These are phyloP conservation scores for Phymorhynchus buccinoides DNA, from an alignment of 1,140 invertebrate species.

Conservation along the genomic window DNA sequence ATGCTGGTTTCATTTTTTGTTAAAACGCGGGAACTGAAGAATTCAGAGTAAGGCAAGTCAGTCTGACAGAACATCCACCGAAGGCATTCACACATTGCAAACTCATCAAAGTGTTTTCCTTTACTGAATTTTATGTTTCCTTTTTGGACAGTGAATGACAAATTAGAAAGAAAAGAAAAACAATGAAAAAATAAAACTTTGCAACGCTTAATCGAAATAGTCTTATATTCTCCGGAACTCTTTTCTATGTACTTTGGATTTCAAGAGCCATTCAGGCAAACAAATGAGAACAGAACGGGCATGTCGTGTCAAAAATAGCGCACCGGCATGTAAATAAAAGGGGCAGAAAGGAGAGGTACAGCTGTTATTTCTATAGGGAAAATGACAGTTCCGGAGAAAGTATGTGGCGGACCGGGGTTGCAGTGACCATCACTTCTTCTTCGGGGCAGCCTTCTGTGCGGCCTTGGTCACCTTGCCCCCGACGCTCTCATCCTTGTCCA, in stretches of 20 bases:
- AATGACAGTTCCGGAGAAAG: not conserved
- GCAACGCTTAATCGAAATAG: no score
- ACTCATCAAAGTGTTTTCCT: no score
- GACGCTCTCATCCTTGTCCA: slow-evolving; percentile 78
- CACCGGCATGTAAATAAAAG: slow-evolving; percentile 48
- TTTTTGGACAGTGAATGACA: not conserved
- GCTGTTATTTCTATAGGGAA: not conserved
- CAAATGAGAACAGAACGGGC: slow-evolving; percentile 64
- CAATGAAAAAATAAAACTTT: not conserved
- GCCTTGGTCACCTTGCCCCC: slow-evolving; percentile 98
- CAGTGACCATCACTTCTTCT: slow-evolving; percentile 62
- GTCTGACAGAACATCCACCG: no score
- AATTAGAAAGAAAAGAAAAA: no score
- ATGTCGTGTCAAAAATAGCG: slow-evolving; percentile 55
- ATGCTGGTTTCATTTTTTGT: no score
- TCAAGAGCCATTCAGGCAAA: slow-evolving; percentile 73
- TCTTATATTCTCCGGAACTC: slow-evolving; percentile 74
- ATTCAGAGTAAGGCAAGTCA: no score
- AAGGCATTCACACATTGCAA: no score
- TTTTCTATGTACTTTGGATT: slow-evolving; percentile 75
- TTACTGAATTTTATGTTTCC: not conserved
- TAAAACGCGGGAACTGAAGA: no score
- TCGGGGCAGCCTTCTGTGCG: no score
- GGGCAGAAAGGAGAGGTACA: slow-evolving; percentile 25
- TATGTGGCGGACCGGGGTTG: slow-evolving; percentile 39